These are phyloP conservation scores for Perizoma affinitatum DNA, from an alignment of 2,888 invertebrate genomes.

Conservation along the genomic window DNA sequence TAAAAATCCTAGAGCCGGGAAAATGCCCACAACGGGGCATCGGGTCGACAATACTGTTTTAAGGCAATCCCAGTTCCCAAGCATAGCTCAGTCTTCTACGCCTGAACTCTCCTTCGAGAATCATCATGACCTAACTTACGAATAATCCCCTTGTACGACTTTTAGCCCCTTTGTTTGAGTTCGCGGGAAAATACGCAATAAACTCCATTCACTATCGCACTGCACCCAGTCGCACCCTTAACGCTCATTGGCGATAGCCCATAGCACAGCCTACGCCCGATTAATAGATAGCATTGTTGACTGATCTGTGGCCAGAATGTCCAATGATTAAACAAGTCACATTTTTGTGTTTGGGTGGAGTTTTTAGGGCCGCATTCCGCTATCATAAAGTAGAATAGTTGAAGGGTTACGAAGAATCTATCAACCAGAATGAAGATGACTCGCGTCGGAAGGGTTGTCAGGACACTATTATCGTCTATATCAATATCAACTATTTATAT, in stretches of 20 bases:
- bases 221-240: slow-evolving; percentile 34
- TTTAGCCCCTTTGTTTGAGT: slow-evolving; percentile 21
- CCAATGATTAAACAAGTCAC: slow-evolving; percentile 8
- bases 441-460: too few species aligned
- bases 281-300: slow-evolving; percentile 22
- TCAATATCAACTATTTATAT: too few species aligned
- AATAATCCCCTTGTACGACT: slow-evolving; percentile 11
- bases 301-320: slow-evolving; percentile 4
- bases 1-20: too few species aligned
- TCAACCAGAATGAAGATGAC: too few species aligned
- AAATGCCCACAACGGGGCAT: too few species aligned
- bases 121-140: not conserved
- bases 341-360: not conserved
- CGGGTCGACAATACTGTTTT: too few species aligned
- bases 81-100: too few species aligned
- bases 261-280: slow-evolving; percentile 18
- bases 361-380: not conserved
- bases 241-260: slow-evolving; percentile 24
- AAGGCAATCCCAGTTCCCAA: too few species aligned
- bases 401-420: too few species aligned
- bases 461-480: too few species aligned
- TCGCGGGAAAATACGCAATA: slow-evolving; percentile 33
- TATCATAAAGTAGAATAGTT: too few species aligned
- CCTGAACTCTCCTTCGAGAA: not conserved
- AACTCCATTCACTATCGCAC: slow-evolving; percentile 32